A percentile compares a stretch with the other conserved stretches of the same genome.
These are phyloP conservation scores for Gila orcuttii DNA, from an alignment of 2,113 vertebrate species.

Conservation along the genomic window DNA sequence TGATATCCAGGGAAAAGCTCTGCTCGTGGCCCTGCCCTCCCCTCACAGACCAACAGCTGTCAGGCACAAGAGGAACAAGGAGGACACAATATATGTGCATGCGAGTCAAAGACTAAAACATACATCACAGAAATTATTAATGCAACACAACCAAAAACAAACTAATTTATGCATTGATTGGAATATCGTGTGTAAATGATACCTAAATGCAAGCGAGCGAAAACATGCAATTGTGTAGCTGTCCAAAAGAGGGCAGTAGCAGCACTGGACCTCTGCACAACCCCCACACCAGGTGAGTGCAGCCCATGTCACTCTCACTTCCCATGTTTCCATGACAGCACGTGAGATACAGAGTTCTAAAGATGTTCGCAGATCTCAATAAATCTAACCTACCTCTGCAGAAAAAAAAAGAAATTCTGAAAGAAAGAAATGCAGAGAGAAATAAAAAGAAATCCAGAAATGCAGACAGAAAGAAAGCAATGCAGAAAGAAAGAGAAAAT, in stretches of 20 bases:
- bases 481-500: neutral
- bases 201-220: neutral
- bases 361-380: neutral
- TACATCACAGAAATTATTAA: constrained; percentile 44
- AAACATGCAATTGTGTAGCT: constrained; percentile 37
- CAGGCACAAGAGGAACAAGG: constrained; percentile 29
- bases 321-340: constrained; percentile 40
- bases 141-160: constrained; percentile 41
- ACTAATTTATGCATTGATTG: constrained; percentile 33
- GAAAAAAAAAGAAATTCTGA: constrained; percentile 36
- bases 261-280: constrained; percentile 15
- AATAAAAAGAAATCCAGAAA: neutral
- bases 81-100: neutral
- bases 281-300: constrained; percentile 4
- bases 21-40: constrained; percentile 20
- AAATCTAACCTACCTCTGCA: neutral
- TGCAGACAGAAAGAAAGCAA: neutral
- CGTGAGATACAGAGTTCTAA: constrained; percentile 1
- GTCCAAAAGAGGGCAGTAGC: constrained; percentile 69
- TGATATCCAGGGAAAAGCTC: constrained; percentile 35
- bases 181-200: neutral
- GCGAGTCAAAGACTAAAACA: constrained; percentile 3
- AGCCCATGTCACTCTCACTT: neutral
- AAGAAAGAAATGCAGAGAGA: neutral
- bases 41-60: constrained; percentile 28